phyloP scores from a whole-genome alignment of 2,888 invertebrate genomes.

The Pecten maximus region DNA sequence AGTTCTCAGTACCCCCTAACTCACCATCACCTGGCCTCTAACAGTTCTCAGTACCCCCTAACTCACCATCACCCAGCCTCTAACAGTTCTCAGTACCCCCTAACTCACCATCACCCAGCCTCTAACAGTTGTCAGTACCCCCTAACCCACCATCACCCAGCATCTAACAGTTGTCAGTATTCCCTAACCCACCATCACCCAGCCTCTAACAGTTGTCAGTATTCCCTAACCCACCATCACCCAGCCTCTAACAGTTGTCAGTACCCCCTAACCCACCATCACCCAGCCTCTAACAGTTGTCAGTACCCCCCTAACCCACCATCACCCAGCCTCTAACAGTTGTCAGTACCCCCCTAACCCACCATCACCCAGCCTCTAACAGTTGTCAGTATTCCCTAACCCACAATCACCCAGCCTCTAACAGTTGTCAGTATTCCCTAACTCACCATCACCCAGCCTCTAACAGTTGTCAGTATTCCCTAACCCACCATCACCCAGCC shows the following conservation, averaged over 20 bases:
- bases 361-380: not conserved
- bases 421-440: not conserved
- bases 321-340: not conserved
- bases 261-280: not conserved
- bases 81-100: not conserved
- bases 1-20: not conserved
- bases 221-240: not conserved
- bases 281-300: not conserved
- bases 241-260: not conserved
- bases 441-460: not conserved
- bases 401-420: not conserved
- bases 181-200: not conserved
- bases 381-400: not conserved
- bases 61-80: not conserved
- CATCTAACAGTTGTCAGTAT: not conserved
- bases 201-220: not conserved
- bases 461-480: not conserved
- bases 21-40: not conserved
- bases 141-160: not conserved
- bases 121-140: not conserved
- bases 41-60: not conserved
- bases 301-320: not conserved
- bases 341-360: not conserved
- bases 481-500: not conserved
- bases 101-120: not conserved